These are phyloP conservation scores for Actinemys pallida DNA, from an alignment of 2,113 vertebrate species.

Conservation along the genomic window DNA sequence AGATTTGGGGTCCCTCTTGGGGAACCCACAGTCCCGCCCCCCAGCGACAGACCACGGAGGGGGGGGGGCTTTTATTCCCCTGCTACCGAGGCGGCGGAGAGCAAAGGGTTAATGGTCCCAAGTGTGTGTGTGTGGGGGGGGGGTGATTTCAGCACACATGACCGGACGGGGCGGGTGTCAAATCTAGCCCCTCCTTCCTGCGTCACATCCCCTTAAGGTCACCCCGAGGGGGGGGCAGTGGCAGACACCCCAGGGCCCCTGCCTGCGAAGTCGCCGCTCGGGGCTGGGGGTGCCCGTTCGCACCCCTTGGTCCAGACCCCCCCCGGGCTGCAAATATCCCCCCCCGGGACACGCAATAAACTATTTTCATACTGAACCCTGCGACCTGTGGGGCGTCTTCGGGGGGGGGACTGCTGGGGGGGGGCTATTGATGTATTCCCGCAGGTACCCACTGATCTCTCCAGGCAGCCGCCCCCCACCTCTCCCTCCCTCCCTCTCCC, in stretches of 20 bases:
- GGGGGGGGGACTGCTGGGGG: background rate
- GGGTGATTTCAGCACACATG: background rate
- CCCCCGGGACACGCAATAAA: background rate
- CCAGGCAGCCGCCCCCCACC: background rate
- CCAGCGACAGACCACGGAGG: background rate
- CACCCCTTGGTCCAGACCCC: no score
- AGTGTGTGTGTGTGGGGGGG: no score
- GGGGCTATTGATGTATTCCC: background rate
- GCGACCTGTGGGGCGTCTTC: background rate
- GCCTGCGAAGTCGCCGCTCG: background rate
- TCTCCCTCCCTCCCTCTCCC: no score
- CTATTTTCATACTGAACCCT: background rate
- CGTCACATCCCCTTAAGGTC: background rate
- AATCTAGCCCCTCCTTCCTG: background rate
- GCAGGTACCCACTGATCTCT: no score
- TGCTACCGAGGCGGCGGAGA: background rate
- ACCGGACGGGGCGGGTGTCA: background rate
- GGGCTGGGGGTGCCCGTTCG: background rate
- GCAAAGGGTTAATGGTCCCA: background rate
- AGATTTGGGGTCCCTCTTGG: background rate
- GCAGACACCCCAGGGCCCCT: no score
- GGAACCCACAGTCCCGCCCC: no score
- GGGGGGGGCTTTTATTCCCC: no score
- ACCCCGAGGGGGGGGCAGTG: background rate
- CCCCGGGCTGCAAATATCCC: no score